phyloP scores from a whole-genome alignment of 2,888 invertebrate genomes.

The Drosophila borborema region DNA sequence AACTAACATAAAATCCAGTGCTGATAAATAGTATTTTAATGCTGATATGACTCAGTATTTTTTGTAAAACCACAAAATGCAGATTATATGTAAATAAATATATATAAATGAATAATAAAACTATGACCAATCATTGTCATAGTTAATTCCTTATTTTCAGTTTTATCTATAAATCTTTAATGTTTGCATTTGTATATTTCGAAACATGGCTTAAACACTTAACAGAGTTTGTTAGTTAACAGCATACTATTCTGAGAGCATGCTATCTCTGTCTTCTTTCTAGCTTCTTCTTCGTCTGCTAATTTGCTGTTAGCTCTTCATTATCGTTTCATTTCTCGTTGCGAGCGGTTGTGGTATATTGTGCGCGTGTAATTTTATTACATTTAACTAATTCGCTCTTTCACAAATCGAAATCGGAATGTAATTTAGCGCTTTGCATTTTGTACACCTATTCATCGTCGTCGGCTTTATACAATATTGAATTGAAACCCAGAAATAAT shows the following conservation, averaged over 20 bases:
- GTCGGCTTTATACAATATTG: slow-evolving; percentile 36
- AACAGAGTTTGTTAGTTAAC: not conserved
- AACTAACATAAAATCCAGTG: slow-evolving; percentile 18
- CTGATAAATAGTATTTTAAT: slow-evolving; percentile 19
- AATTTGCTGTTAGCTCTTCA: slow-evolving; percentile 17
- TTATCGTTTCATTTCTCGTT: slow-evolving; percentile 47
- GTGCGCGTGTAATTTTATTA: slow-evolving; percentile 27
- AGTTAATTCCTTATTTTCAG: not conserved
- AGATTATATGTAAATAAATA: no score
- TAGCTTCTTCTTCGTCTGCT: slow-evolving; percentile 1
- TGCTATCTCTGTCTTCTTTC: slow-evolving; percentile 16
- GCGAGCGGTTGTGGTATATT: slow-evolving; percentile 31
- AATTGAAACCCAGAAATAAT: slow-evolving; percentile 48
- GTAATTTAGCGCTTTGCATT: slow-evolving; percentile 31
- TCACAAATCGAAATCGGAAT: slow-evolving; percentile 44
- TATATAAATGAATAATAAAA: no score
- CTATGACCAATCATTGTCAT: fast-evolving
- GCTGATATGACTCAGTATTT: slow-evolving; percentile 1
- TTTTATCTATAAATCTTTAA: not conserved
- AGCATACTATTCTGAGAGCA: slow-evolving; percentile 17
- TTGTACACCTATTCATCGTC: slow-evolving; percentile 8
- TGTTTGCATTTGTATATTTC: not conserved
- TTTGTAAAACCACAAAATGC: no score
- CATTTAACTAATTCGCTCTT: slow-evolving; percentile 37
- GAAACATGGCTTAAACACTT: not conserved